These are phyloP conservation scores for Platycercus adscitus DNA, from an alignment of 2,113 vertebrate species.

Conservation along the genomic window DNA sequence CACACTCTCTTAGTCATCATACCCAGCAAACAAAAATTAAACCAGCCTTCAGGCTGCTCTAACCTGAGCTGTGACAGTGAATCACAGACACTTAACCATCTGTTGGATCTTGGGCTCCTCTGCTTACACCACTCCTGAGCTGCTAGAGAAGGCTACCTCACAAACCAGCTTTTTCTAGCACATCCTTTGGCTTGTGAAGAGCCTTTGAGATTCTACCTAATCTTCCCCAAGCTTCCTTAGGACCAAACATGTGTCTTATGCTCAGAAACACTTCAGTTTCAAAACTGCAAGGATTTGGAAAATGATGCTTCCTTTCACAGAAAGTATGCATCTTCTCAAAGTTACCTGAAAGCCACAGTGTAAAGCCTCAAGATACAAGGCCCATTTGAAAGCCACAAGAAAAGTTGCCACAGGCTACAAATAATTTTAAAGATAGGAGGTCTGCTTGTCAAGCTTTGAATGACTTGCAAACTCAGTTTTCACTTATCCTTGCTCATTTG, in stretches of 20 bases:
- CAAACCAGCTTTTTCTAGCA: not conserved
- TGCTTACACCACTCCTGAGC: not conserved
- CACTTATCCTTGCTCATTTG: not conserved
- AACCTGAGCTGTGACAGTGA: not conserved
- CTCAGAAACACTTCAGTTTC: not conserved
- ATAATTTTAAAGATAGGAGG: not conserved
- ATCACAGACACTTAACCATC: not conserved
- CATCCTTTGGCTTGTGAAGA: not conserved
- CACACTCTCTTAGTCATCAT: not conserved
- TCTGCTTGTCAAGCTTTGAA: not conserved
- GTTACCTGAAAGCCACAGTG: not conserved
- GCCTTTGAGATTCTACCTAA: not conserved
- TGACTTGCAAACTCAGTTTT: not conserved
- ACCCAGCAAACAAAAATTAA: not conserved
- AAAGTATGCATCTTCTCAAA: not conserved
- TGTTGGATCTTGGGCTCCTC: not conserved
- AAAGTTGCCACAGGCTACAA: not conserved
- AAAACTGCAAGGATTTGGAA: not conserved
- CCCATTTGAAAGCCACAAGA: not conserved
- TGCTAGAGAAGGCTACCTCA: not conserved
- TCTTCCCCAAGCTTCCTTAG: not conserved
- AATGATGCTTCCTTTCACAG: not conserved
- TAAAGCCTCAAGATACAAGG: not conserved
- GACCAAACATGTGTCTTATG: rapidly evolving
- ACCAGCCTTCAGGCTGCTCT: not conserved